These are phyloP conservation scores for Torymus texanus DNA, from an alignment of 2,888 invertebrate genomes.

Conservation along the genomic window DNA sequence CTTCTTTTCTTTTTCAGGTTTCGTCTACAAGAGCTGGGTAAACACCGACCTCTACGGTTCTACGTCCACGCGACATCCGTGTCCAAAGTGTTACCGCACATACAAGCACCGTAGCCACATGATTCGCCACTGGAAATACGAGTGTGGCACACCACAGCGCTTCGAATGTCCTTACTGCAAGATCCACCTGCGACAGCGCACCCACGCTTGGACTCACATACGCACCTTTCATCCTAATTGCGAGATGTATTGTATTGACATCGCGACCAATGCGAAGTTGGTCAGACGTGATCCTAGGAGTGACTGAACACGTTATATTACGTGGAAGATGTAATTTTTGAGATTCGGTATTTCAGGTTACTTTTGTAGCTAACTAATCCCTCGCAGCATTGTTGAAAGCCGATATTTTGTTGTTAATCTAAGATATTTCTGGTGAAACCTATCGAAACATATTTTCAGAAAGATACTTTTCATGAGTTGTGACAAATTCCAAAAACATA, in stretches of 20 bases:
- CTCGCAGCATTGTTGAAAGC: too few relatives aligned
- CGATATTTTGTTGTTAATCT: too few relatives aligned
- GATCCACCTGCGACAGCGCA: slow-evolving; percentile 69
- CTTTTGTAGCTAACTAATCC: too few relatives aligned
- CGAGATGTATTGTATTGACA: slow-evolving; percentile 70
- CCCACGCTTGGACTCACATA: slow-evolving; percentile 72
- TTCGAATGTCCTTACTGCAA: slow-evolving; percentile 74
- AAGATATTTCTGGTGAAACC: too few relatives aligned
- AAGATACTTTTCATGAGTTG: too few relatives aligned
- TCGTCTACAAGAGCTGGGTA: slow-evolving; percentile 30
- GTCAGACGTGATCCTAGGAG: slow-evolving; percentile 60
- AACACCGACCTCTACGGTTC: slow-evolving; percentile 10
- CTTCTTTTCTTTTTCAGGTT: slow-evolving; percentile 39
- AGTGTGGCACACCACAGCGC: slow-evolving; percentile 72
- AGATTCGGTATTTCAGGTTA: too few relatives aligned
- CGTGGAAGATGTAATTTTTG: too few relatives aligned
- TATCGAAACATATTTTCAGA: too few relatives aligned
- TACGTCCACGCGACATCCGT: slow-evolving; percentile 70
- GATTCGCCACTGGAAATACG: slow-evolving; percentile 77
- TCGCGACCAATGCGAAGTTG: slow-evolving; percentile 67
- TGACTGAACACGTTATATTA: slow-evolving; percentile 55
- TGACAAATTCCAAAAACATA: too few relatives aligned
- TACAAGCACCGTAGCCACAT: slow-evolving; percentile 80
- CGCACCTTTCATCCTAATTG: slow-evolving; percentile 67
- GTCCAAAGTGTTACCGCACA: slow-evolving; percentile 78